Conservation (phyloP, 2,888 invertebrate species). For the Tenthredo livida region DNA sequence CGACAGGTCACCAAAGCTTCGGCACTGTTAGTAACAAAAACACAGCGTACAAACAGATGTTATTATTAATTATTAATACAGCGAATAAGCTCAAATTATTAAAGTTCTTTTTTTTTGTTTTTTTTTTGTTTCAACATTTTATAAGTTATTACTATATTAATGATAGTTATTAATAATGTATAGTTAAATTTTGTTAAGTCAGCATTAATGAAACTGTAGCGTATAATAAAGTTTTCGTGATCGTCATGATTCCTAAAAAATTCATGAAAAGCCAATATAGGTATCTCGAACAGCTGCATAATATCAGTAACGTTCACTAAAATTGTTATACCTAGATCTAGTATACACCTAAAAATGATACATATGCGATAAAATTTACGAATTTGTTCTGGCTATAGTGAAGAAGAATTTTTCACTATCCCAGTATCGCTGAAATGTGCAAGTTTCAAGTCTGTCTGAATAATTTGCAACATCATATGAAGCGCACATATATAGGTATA, state of each 20-base stretch:
- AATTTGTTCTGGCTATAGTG: neutral
- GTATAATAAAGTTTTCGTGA: conserved; percentile 36
- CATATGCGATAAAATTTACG: neutral
- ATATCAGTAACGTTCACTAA: neutral
- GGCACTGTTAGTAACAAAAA: conserved; percentile 78
- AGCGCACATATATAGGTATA: neutral
- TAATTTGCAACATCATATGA: neutral
- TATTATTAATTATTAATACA: conserved; percentile 49
- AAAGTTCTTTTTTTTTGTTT: neutral
- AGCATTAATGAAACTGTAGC: conserved; percentile 55
- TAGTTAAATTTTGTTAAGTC: conserved; percentile 38
- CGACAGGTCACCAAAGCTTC: conserved; percentile 83
- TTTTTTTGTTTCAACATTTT: neutral
- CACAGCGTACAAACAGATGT: conserved; percentile 55
- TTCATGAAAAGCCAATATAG: no score
- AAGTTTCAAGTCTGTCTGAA: conserved; percentile 18
- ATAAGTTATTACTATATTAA: neutral
- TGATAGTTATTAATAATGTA: conserved; percentile 54
- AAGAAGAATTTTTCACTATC: neutral
- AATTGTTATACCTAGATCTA: neutral
- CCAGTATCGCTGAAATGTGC: neutral
- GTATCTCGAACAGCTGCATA: neutral
- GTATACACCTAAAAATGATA: neutral
- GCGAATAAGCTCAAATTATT: conserved; percentile 36
- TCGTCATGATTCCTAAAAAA: neutral